Conservation (phyloP, 1,140 invertebrate genomes). For the Hyles vespertilio region DNA sequence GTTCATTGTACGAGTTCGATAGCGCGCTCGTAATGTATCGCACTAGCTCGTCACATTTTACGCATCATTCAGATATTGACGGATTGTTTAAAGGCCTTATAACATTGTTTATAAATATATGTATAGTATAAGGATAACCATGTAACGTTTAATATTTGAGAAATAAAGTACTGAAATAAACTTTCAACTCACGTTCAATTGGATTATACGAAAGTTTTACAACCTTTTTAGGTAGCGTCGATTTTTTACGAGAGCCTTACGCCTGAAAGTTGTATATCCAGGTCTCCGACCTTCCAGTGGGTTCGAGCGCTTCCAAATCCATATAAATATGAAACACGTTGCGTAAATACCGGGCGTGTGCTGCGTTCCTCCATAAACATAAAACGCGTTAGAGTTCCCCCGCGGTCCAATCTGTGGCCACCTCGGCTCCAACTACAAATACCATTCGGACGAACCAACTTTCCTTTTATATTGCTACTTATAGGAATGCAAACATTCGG, state of each 20-base stretch:
- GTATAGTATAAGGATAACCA: too few relatives aligned
- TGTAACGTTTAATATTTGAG: too few relatives aligned
- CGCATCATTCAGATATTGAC: too few relatives aligned
- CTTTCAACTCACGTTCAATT: too few relatives aligned
- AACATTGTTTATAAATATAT: too few relatives aligned
- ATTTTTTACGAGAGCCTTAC: background rate
- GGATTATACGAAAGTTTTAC: constrained; percentile 1
- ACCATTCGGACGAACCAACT: constrained; percentile 29
- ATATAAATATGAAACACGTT: too few relatives aligned
- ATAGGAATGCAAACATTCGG: constrained; percentile 25
- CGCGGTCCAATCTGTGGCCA: background rate
- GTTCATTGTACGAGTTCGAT: constrained; percentile 16
- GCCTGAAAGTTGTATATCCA: background rate
- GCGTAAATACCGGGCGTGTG: constrained; percentile 2
- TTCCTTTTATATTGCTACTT: constrained; percentile 28
- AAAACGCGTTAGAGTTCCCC: constrained; percentile 29
- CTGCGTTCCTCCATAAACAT: constrained; percentile 31
- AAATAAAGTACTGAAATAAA: too few relatives aligned
- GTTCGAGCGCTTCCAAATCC: background rate
- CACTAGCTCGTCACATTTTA: too few relatives aligned
- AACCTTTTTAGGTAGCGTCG: constrained; percentile 1
- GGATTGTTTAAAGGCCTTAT: too few relatives aligned
- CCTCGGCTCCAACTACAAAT: constrained; percentile 12
- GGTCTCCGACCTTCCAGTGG: background rate
- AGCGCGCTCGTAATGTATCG: constrained; percentile 11